Base-by-base conservation (phyloP, 2,888 invertebrate species). In the Lamproptera curius region DNA sequence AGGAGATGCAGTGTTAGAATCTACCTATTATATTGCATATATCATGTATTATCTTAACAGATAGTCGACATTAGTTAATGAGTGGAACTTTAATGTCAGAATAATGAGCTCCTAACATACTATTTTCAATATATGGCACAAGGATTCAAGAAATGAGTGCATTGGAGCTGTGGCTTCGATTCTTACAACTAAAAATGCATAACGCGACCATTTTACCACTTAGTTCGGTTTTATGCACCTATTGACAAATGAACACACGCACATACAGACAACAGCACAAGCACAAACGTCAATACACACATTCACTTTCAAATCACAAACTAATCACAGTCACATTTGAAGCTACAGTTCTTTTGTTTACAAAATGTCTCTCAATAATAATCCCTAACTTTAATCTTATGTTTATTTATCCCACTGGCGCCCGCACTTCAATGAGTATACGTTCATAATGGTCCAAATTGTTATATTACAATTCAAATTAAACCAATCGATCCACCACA, bases 311-410 rank as follows among this genome's bases (percentile, higher is more conserved):
- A 11, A 31, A 31, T 31, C 16, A 28, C 43, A 35, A 26, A 43
- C 34, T 37, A 35, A 43, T 43, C 48, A 48, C 48, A 48, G 48
- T 43, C 53, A 45, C 49, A 53, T 58, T 55, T 53, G 58, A 54
- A 52, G 42, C 48, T 52, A 48, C 54, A 44, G 50, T 59, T 58
- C 59, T 65, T 63, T 56, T 58, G 52, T 34, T 43, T 42, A 40
- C 31, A 31, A 31, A 31, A 31, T 31, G 31, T 31, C 2, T 28
- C 28, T 28, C 11, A n/a, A n/a, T 11, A 13, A 31, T 11, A n/a
- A n/a, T 11, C 6, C 20, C 3, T 20, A 20, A n/a, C n/a, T n/a
- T n/a, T n/a, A n/a, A n/a, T 5, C 6, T 5, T 20, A 20, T 31
- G n/a, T 11, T 11, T 31, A 13, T 31, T n/a, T 31, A 31, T n/a